Evolutionary conservation across 2,888 invertebrate genomes (phyloP).

Genomic region (Pseudeuparius sepicola): DNA sequence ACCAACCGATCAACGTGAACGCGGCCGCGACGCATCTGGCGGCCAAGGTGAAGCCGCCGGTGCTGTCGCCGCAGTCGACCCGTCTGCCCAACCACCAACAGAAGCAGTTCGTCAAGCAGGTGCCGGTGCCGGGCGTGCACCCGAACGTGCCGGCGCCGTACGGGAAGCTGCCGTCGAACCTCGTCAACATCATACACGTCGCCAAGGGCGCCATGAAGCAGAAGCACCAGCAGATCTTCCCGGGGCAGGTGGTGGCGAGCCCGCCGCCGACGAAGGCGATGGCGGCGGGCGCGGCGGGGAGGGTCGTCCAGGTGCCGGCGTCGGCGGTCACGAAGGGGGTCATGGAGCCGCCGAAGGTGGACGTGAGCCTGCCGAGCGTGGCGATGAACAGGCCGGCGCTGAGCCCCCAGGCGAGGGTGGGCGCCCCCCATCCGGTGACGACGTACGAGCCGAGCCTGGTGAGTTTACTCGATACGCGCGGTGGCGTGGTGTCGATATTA

Average conservation of each 20-base stretch:
- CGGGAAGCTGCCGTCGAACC: constrained; percentile 24
- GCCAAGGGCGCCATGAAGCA: too few relatives aligned
- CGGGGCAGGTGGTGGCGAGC: constrained; percentile 46
- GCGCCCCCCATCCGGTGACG: constrained; percentile 49
- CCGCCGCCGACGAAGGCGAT: constrained; percentile 26
- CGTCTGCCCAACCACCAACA: constrained; percentile 21
- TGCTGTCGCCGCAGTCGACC: constrained; percentile 26
- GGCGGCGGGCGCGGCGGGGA: constrained; percentile 18
- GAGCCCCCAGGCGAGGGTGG: constrained; percentile 44
- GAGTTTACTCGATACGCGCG: too few relatives aligned
- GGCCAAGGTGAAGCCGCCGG: constrained; percentile 25
- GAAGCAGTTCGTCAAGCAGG: constrained; percentile 24
- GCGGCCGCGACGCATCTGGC: constrained; percentile 12
- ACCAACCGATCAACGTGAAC: not conserved
- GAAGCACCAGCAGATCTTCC: constrained; percentile 40
- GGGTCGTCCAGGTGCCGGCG: constrained; percentile 46
- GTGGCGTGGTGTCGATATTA: constrained; percentile 29
- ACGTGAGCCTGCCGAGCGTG: constrained; percentile 45
- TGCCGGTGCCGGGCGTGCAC: constrained; percentile 21
- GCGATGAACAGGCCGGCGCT: constrained; percentile 41
- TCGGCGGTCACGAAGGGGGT: constrained; percentile 37
- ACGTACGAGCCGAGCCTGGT: constrained; percentile 62
- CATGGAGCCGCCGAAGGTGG: constrained; percentile 47
- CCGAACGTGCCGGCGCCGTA: constrained; percentile 25
- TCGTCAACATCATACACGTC: too few relatives aligned